phyloP scores from a whole-genome alignment of 1,140 invertebrate species.

The Lepidurus arcticus region DNA sequence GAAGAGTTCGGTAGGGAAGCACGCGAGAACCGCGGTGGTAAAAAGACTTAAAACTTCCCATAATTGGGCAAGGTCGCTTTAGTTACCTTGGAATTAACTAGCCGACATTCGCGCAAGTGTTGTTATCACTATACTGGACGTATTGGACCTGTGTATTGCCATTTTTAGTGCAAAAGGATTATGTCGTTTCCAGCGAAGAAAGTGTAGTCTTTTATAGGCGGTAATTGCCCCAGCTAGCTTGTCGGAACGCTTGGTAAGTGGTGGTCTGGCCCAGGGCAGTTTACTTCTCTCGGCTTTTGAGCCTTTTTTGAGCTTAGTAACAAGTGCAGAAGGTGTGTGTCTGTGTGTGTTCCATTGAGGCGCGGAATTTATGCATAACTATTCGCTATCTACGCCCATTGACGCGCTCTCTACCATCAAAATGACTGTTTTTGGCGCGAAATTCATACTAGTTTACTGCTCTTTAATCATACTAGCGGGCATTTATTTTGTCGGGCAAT shows the following conservation, averaged over 20 bases:
- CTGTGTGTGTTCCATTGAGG: neutral
- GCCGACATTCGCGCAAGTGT: too few relatives aligned
- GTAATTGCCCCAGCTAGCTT: slow-evolving; percentile 19
- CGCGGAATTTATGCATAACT: neutral
- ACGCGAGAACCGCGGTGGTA: too few relatives aligned
- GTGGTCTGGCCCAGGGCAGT: slow-evolving; percentile 4
- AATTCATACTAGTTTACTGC: too few relatives aligned
- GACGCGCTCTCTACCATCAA: neutral
- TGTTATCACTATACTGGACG: too few relatives aligned
- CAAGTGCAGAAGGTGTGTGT: slow-evolving; percentile 14
- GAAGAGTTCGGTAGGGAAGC: too few relatives aligned
- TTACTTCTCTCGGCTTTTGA: neutral
- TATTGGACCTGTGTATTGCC: neutral
- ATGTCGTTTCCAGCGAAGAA: neutral
- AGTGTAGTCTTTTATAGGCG: slow-evolving; percentile 19
- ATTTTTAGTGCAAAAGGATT: neutral
- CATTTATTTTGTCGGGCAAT: too few relatives aligned
- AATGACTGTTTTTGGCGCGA: too few relatives aligned
- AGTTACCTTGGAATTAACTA: too few relatives aligned
- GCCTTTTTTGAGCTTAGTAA: neutral
- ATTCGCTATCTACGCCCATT: neutral
- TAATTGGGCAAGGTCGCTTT: too few relatives aligned
- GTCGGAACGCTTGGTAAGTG: slow-evolving; percentile 20
- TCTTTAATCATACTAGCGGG: too few relatives aligned
- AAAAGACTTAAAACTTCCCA: too few relatives aligned